phyloP scores from a whole-genome alignment of 2,888 invertebrate species.

The Chrysopilus asiliformis region DNA sequence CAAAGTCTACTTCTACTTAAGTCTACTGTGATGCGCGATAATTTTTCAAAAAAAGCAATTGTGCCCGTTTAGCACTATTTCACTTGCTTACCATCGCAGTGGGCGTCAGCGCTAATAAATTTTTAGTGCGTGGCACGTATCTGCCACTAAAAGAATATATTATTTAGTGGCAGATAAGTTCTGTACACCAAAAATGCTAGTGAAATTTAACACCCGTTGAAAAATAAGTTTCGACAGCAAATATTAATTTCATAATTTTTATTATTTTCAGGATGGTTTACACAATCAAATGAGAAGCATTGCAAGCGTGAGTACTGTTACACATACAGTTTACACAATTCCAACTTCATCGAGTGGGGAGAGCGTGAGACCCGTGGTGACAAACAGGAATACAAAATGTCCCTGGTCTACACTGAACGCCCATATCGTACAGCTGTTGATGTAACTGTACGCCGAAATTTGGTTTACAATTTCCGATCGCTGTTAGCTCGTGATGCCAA shows the following conservation, averaged over 20 bases:
- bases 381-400: slow-evolving; percentile 49
- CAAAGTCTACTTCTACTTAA: too few relatives aligned
- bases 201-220: too few relatives aligned
- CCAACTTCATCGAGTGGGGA: slow-evolving; percentile 73
- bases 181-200: too few relatives aligned
- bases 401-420: slow-evolving; percentile 64
- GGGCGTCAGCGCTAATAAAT: too few relatives aligned
- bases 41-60: too few relatives aligned
- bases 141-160: background rate
- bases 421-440: slow-evolving; percentile 69
- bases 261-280: slow-evolving; percentile 55
- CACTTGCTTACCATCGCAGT: too few relatives aligned
- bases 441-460: slow-evolving; percentile 78
- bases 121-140: too few relatives aligned
- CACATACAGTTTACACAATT: slow-evolving; percentile 51
- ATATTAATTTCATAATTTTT: background rate
- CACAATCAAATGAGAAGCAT: slow-evolving; percentile 61
- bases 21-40: too few relatives aligned
- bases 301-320: slow-evolving; percentile 77
- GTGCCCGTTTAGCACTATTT: too few relatives aligned
- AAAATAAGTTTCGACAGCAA: background rate
- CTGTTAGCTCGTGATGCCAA: slow-evolving; percentile 70
- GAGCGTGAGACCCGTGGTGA: slow-evolving; percentile 59
- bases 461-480: slow-evolving; percentile 69
- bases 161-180: too few relatives aligned